Evolutionary conservation across 1,140 invertebrate genomes (phyloP).

Genomic region (Sminthurides bifidus): DNA sequence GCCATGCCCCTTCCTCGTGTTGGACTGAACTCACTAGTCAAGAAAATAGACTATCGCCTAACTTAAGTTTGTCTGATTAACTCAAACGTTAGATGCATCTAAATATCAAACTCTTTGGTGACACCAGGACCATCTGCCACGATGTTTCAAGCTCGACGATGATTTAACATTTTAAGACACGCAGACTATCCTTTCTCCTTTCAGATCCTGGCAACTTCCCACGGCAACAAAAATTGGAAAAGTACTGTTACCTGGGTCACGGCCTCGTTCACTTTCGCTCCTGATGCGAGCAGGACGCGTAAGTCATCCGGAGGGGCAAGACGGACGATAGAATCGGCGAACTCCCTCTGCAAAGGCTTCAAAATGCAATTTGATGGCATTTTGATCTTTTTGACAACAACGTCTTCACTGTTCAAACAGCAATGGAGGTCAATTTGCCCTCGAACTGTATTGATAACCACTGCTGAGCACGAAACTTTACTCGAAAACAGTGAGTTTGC

Average conservation of each 20-base stretch:
- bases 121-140: background rate
- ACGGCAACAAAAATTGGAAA: background rate
- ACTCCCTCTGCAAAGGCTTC: slow-evolving; percentile 66
- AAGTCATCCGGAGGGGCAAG: slow-evolving; percentile 77
- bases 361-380: slow-evolving; percentile 60
- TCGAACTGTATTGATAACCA: too few relatives aligned
- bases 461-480: too few relatives aligned
- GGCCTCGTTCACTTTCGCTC: slow-evolving; percentile 56
- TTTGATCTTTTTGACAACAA: background rate
- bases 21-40: too few relatives aligned
- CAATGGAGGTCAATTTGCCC: too few relatives aligned
- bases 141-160: too few relatives aligned
- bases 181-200: background rate
- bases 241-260: slow-evolving; percentile 41
- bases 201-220: background rate
- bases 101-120: background rate
- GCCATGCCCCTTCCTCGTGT: too few relatives aligned
- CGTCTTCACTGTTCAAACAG: background rate
- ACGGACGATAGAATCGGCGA: slow-evolving; percentile 78
- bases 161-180: too few relatives aligned
- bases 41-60: too few relatives aligned
- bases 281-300: slow-evolving; percentile 66
- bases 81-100: background rate
- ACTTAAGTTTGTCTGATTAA: background rate
- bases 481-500: too few relatives aligned